phyloP scores from a whole-genome alignment of 2,113 vertebrate species.

The Nycticebus coucang region DNA sequence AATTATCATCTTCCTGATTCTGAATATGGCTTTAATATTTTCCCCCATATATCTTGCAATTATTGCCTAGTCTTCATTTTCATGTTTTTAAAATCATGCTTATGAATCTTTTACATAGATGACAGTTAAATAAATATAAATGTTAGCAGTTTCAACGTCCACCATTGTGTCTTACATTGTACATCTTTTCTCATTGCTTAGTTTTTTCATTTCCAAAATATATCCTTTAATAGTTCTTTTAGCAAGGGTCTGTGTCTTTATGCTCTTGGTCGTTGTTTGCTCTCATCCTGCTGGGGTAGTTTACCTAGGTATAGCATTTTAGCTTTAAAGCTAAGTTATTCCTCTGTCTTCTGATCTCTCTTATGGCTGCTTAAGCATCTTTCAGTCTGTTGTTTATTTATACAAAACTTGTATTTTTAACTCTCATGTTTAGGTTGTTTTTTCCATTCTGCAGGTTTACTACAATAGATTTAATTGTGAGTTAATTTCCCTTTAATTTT shows the following conservation, averaged over 20 bases:
- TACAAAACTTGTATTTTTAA: not conserved
- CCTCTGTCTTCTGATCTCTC: not conserved
- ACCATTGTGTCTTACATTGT: not conserved
- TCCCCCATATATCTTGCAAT: not conserved
- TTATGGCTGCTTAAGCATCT: not conserved
- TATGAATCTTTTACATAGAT: not conserved
- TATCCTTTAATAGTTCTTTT: not conserved
- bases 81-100: not conserved
- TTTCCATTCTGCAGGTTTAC: not conserved
- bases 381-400: not conserved
- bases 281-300: not conserved
- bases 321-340: not conserved
- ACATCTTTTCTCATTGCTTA: not conserved
- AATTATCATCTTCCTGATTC: constrained; percentile 38
- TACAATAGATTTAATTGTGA: not conserved
- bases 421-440: not conserved
- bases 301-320: not conserved
- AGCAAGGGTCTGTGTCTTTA: not conserved
- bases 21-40: constrained; percentile 23
- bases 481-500: not conserved
- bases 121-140: constrained; percentile 9
- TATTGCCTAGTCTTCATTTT: not conserved
- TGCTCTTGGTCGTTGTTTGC: not conserved
- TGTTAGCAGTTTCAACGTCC: not conserved
- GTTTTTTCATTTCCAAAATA: constrained; percentile 1